Conservation (phyloP, 1,140 invertebrate genomes). For the Probaryconus sp. region DNA sequence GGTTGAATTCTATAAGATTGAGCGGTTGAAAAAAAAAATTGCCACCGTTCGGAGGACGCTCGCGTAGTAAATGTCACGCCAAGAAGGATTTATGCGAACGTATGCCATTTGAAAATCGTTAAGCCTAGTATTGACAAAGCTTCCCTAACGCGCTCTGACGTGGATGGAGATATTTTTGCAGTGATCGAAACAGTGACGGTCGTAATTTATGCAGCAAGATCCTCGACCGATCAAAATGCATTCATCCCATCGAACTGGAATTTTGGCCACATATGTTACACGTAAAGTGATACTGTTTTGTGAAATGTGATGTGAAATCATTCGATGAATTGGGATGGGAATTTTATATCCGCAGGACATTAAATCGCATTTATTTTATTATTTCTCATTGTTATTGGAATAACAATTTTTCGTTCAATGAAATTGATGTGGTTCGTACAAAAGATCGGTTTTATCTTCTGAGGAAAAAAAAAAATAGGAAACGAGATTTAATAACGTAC, state of each 20-base stretch:
- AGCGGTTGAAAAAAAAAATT: conserved; percentile 51
- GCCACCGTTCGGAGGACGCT: conserved; percentile 35
- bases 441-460: too few species aligned
- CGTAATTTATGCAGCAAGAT: conserved; percentile 64
- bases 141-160: conserved; percentile 53
- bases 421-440: too few species aligned
- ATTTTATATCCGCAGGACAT: conserved; percentile 26
- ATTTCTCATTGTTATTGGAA: not conserved
- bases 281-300: conserved; percentile 52
- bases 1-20: conserved; percentile 54
- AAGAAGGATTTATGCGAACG: conserved; percentile 56
- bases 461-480: too few species aligned
- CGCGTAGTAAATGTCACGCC: conserved; percentile 48
- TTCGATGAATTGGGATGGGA: conserved; percentile 24
- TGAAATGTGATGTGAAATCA: conserved; percentile 44
- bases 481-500: conserved; percentile 10
- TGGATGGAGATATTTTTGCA: conserved; percentile 62
- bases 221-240: conserved; percentile 60
- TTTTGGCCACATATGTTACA: conserved; percentile 49
- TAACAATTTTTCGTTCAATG: too few species aligned
- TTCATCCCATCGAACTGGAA: conserved; percentile 56
- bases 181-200: conserved; percentile 59
- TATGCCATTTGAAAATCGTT: conserved; percentile 63
- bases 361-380: conserved; percentile 20
- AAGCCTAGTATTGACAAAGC: conserved; percentile 61